These are phyloP conservation scores for Frankliniella intonsa DNA, from an alignment of 2,888 invertebrate species.

Conservation along the genomic window DNA sequence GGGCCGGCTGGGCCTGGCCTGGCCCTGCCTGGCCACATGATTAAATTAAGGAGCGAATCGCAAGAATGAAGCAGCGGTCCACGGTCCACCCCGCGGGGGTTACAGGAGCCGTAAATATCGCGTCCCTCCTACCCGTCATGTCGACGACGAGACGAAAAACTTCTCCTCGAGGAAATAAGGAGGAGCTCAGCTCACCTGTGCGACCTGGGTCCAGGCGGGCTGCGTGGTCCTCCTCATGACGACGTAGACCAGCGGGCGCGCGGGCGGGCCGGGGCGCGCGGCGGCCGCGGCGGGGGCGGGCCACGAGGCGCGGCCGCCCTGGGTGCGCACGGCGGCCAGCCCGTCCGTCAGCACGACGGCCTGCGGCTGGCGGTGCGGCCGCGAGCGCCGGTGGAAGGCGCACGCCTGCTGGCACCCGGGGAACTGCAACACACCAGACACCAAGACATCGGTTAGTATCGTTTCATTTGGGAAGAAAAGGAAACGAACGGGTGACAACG, in stretches of 20 bases:
- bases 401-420: conserved; percentile 69
- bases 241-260: conserved; percentile 55
- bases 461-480: conserved; percentile 23
- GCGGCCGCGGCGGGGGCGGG: conserved; percentile 47
- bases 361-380: conserved; percentile 58
- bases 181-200: conserved; percentile 39
- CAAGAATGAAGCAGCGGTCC: background rate
- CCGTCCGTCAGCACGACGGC: conserved; percentile 67
- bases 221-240: conserved; percentile 56
- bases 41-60: conserved; percentile 16
- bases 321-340: conserved; percentile 57
- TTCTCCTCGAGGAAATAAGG: background rate
- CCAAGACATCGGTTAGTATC: conserved; percentile 4
- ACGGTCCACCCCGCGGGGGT: background rate
- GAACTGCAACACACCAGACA: conserved; percentile 50
- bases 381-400: conserved; percentile 61
- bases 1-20: background rate
- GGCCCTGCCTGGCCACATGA: background rate
- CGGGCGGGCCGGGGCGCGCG: conserved; percentile 43
- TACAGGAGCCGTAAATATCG: background rate
- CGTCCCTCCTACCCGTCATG: background rate
- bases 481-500: conserved; percentile 5
- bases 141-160: too few species aligned
- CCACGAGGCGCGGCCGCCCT: conserved; percentile 61
- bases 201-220: conserved; percentile 43